Base-by-base conservation (phyloP, 2,113 vertebrate genomes). In the Chitala chitala region DNA sequence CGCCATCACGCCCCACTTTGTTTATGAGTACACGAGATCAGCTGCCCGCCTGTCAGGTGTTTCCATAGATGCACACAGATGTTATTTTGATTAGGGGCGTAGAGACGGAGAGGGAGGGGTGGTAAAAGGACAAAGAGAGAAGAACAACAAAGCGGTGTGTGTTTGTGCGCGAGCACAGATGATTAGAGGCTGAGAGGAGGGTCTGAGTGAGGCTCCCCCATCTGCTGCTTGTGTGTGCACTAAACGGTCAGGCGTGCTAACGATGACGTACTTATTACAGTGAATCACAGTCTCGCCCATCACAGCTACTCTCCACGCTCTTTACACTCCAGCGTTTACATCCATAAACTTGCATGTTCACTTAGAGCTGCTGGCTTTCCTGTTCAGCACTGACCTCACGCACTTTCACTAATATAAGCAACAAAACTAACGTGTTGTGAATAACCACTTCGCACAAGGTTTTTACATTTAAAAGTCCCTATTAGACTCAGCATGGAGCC, bases 11-110 rank as follows among this genome's bases (percentile, higher is more conserved):
- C 54, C 53, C 64, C 69, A 38, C 75, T 36, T 80, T 76, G 56
- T 66, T 26, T 58, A 73, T 59, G 66, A 50, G 68, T 36, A 63
- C 55, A 36, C 48, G 83, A 83, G 85, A 80, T 88, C 89, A 89
- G 88, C 86, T 90, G 88, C 80, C 86, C 90, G 88, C 80, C 78
- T 76, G 82, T 86, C 87, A 87, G 89, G 88, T 89, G 87, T 86
- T 80, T 87, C 82, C 83, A 80, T 84, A 78, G 83, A 85, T 73
- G 81, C 79, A 80, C 82, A 86, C 90, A 91, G 90, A 91, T 92
- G 90, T 91, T 89, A 88, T 90, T 90, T 87, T 90, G 87, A 88
- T 86, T 81, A 78, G 77, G 53, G 77, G 77, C 73, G 73, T 70
- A 77, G 78, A 24, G 38, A 71, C n/a, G 73, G 61, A 20, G 26